Conservation (phyloP, 2,113 vertebrate genomes). For the Epinephelus lanceolatus region DNA sequence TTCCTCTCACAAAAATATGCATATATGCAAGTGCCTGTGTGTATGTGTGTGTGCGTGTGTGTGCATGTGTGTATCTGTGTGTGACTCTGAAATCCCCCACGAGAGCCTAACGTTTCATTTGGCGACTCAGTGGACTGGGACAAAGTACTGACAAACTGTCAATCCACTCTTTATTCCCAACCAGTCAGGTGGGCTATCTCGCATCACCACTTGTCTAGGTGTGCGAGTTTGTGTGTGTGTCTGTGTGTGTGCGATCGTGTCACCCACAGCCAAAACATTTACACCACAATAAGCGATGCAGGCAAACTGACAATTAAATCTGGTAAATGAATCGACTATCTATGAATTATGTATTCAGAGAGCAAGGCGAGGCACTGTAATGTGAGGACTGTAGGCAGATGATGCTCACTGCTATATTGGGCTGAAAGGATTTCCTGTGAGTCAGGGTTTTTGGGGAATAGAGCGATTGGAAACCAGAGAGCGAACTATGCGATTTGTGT, state of each 20-base stretch:
- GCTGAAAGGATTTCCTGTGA: conserved; percentile 66
- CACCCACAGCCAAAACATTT: conserved; percentile 61
- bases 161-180: conserved; percentile 62
- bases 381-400: conserved; percentile 46
- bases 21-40: background rate
- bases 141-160: conserved; percentile 55
- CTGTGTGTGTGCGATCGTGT: conserved; percentile 9
- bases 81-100: background rate
- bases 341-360: conserved; percentile 56
- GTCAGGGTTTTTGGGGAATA: conserved; percentile 64
- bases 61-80: background rate
- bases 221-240: background rate
- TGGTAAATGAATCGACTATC: conserved; percentile 51
- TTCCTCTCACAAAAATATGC: background rate
- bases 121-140: conserved; percentile 50
- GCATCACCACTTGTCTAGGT: conserved; percentile 21
- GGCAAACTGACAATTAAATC: conserved; percentile 67
- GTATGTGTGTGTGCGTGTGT: background rate
- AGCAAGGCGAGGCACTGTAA: conserved; percentile 19
- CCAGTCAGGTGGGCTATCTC: conserved; percentile 60
- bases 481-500: conserved; percentile 31
- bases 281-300: conserved; percentile 49
- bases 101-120: conserved; percentile 51
- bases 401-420: conserved; percentile 41
- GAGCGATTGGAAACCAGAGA: conserved; percentile 49